Conservation (phyloP, 2,113 vertebrate species). For the Poecilia latipinna region DNA sequence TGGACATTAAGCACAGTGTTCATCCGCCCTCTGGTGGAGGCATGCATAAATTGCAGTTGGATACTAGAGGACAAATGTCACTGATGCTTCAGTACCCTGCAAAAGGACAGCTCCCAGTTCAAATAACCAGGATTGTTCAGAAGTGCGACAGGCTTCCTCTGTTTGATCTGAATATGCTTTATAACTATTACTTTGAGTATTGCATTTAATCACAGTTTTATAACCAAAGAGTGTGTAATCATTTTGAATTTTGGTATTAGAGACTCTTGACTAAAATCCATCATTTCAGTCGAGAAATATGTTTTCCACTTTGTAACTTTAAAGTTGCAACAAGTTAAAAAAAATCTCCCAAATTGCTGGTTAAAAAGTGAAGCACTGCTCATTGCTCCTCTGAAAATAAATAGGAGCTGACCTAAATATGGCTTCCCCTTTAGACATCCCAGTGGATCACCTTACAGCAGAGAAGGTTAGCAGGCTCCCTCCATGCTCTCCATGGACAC, state of each 20-base stretch:
- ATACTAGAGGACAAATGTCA: neutral
- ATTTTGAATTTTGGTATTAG: too few relatives aligned
- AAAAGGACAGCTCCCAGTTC: slow-evolving; percentile 51
- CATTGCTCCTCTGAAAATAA: slow-evolving; percentile 44
- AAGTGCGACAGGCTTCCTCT: neutral
- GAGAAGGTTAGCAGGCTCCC: slow-evolving; percentile 65
- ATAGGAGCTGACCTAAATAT: slow-evolving; percentile 60
- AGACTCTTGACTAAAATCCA: too few relatives aligned
- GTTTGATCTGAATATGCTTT: neutral
- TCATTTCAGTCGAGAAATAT: too few relatives aligned
- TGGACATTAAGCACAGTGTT: neutral
- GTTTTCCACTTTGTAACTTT: too few relatives aligned
- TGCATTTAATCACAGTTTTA: neutral
- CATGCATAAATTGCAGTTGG: neutral
- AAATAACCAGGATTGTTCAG: neutral
- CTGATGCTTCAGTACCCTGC: slow-evolving; percentile 57
- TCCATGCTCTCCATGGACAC: slow-evolving; percentile 60
- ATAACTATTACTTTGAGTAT: neutral
- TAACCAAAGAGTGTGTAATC: too few relatives aligned
- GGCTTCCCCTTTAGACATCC: slow-evolving; percentile 48
- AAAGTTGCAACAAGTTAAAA: too few relatives aligned
- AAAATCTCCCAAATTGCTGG: neutral
- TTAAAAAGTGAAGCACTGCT: slow-evolving; percentile 5
- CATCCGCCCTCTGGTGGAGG: slow-evolving; percentile 53
- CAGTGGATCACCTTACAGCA: slow-evolving; percentile 60